Evolutionary conservation across 2,797 vertebrate genomes (phyloP).

Genomic region (Ctenopoma multispine): DNA sequence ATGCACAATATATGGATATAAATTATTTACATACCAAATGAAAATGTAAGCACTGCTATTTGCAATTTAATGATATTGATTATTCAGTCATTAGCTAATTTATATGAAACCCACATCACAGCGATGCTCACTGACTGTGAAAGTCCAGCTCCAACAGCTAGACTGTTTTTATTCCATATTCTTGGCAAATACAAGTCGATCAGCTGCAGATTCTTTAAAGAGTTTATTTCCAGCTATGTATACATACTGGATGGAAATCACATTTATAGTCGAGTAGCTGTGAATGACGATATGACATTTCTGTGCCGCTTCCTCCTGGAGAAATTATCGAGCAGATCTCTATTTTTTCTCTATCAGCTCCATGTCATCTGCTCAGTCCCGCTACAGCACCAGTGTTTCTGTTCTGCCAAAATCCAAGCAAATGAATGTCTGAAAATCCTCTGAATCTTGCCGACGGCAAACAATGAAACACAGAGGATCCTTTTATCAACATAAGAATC

Average conservation of each 20-base stretch:
- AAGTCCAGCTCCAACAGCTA: conserved; percentile 27
- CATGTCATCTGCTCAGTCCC: conserved; percentile 59
- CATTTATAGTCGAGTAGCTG: conserved; percentile 32
- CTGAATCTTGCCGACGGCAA: conserved; percentile 61
- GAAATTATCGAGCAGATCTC: conserved; percentile 64
- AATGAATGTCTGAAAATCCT: conserved; percentile 47
- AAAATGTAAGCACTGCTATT: conserved; percentile 32
- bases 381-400: conserved; percentile 35
- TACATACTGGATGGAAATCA: conserved; percentile 17
- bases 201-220: conserved; percentile 22
- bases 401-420: conserved; percentile 37
- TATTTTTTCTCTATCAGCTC: conserved; percentile 50
- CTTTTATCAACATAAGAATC: conserved; percentile 64
- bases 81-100: conserved; percentile 18
- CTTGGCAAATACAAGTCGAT: conserved; percentile 31
- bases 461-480: conserved; percentile 57
- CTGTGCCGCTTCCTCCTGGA: conserved; percentile 34
- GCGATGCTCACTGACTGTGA: conserved; percentile 25
- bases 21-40: conserved; percentile 33
- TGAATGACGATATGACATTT: conserved; percentile 55
- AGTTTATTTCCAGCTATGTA: conserved; percentile 10
- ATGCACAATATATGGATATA: conserved; percentile 16
- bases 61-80: conserved; percentile 41
- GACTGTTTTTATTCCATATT: conserved; percentile 17
- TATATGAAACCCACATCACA: conserved; percentile 19